phyloP scores from a whole-genome alignment of 2,113 vertebrate genomes.

The Myotis davidii region DNA sequence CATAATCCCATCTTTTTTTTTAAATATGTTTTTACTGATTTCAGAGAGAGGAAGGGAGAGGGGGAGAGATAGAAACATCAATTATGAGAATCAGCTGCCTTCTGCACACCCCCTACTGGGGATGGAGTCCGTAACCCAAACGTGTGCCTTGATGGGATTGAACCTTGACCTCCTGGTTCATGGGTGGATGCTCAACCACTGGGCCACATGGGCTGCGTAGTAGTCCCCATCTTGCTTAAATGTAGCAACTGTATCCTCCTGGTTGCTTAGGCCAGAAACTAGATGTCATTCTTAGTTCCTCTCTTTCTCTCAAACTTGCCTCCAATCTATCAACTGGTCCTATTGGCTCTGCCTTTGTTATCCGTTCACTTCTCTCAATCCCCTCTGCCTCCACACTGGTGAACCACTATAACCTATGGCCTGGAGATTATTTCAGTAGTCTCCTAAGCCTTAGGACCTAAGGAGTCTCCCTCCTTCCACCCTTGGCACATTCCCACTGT shows the following conservation, averaged over 20 bases:
- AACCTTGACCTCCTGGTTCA: no score
- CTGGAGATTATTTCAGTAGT: background rate
- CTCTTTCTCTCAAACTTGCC: background rate
- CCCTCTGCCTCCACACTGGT: background rate
- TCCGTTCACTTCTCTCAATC: rapidly evolving
- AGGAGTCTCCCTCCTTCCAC: background rate
- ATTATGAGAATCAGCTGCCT: no score
- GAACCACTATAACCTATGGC: background rate
- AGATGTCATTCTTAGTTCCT: background rate
- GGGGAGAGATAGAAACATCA: no score
- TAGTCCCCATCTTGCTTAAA: background rate
- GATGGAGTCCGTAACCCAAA: no score
- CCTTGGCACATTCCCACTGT: background rate
- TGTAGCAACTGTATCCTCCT: background rate
- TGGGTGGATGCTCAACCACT: no score
- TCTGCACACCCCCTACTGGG: no score
- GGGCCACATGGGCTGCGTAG: no score
- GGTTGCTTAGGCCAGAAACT: background rate
- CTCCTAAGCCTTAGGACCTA: background rate
- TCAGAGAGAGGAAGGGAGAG: no score
- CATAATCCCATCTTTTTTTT: no score
- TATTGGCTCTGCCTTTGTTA: background rate
- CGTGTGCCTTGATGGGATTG: no score
- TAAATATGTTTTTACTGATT: no score
- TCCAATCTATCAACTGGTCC: background rate